Base-by-base conservation (phyloP, 2,888 invertebrate species). In the Agonopterix heracliana region DNA sequence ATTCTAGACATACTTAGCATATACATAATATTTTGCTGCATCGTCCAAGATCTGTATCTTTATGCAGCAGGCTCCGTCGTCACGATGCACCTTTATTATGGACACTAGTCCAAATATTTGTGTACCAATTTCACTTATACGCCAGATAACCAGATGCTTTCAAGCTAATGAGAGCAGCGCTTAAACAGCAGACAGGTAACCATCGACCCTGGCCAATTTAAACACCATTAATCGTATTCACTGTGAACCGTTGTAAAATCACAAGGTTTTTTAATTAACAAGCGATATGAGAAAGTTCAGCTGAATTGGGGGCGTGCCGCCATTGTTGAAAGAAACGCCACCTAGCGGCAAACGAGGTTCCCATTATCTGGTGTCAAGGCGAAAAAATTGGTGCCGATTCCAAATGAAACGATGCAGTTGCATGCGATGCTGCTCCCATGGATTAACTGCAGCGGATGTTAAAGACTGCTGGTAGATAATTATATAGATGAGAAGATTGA, bases 231-330 rank as follows among this genome's bases (percentile, higher is more conserved):
- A 35, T 13, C n/a, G 26, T 35, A 26, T 26, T 26, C 26, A 43
- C 42, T 14, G 42, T 26, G 50, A 48, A 57, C 69, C 65, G 62
- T 63, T 65, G 64, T 54, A 56, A 59, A 54, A 61, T 60, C 56
- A 50, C 56, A 52, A 57, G 55, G 57, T 63, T 65, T 64, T 64
- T 66, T 60, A 63, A 64, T 58, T 54, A 57, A 53, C 52, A 66
- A 63, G 66, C 66, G 61, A 68, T 68, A 68, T 74, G 68, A 54
- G 69, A 74, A 66, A 66, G 57, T 56, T 59, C 51, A 50, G 50
- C 59, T 60, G 67, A 69, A 71, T 12, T 60, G 68, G 64, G 65
- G 73, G 70, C 71, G 74, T 55, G 66, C 12, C 41, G 53, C 59
- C 58, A 63, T 69, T 69, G 69, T 67, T 49, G 56, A 47, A 47